Evolutionary conservation across 2,113 vertebrate genomes (phyloP), one percentile per base, ranked within the genome.

Genomic region (Poicephalus gulielmi): DNA sequence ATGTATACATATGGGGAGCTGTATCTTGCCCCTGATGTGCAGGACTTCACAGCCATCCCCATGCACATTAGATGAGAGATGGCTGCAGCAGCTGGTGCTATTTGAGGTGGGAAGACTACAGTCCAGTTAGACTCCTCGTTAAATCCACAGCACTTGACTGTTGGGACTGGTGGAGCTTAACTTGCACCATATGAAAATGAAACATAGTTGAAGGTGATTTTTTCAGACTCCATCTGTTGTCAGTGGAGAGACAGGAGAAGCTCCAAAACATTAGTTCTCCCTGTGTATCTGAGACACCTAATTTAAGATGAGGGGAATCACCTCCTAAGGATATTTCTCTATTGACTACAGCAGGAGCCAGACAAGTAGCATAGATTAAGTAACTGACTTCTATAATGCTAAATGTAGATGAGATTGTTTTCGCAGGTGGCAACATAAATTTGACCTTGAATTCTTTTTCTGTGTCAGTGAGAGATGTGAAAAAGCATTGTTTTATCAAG

Each of bases 271-370:
- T 88, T 77, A 19, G 44, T 92, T 86, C 15, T 74, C 53, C 50
- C 25, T 69, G 18, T 73, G 62, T 87, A 35, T 80, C 46, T 76
- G 82, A 75, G 30, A 46, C 46, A 67, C 19, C 49, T 94, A 59
- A 60, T 83, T 83, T 77, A 43, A 79, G 55, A 75, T 37, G 64
- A 78, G 75, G 59, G 80, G 60, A 88, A 39, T 83, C 9, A 8
- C 15, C 23, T 94, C 41, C 73, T 66, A 47, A 59, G 71, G 69
- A 6, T 92, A 8, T 71, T 83, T 90, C 76, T 88, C 37, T 39
- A 31, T 50, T 75, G 88, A 86, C 71, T 93, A 27, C 41, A 52
- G 53, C 69, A 93, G 57, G 46, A 93, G 19, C 82, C 71, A 90
- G 88, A 76, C 57, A 73, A 85, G 71, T 69, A 44, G 27, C 28